Base-by-base conservation (phyloP, 2,797 vertebrate species). In the Psittacula derbiana region DNA sequence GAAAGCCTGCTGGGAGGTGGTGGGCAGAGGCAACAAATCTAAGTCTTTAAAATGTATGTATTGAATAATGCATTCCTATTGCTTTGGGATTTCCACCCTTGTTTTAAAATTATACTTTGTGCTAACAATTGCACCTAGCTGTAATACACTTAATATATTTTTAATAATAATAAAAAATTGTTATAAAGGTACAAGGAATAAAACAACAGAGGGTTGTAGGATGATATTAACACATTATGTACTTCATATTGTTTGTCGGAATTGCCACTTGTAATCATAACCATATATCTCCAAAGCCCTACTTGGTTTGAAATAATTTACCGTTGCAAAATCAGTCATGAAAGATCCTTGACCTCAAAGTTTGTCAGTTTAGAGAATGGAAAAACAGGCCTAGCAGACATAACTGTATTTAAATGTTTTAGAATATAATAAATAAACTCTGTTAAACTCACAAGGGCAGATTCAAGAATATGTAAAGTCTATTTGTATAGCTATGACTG, bases 181-280 rank as follows among this genome's bases (percentile, higher is more conserved):
- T 89, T 92, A 67, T 61, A 67, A 92, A 90, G 33, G 18, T 69
- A 44, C 10, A 52, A 72, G 25, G 28, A 88, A 62, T 75, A 84
- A 86, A 94, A 73, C 44, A 87, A 25, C 15, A 85, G 19, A 66
- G 12, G 28, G 7, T 16, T 76, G 52, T 53, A 55, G 15, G 38
- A 44, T 33, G 36, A 62, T 61, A 50, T 90, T 95, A 86, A 92
- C 16, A 2, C 8, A 74, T 8, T 62, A 30, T 67, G 41, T 41
- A 94, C 97, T 93, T 96, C 52, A 76, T n/a, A 20, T 10, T 27
- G 21, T 53, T 93, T 16, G 0, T 82, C 50, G 33, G 41, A 90
- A 85, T 86, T 90, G 73, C 65, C 88, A 86, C 64, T 57, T 96
- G 92, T 92, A 96, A 90, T 96, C 90, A 92, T 79, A 96, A 79